Evolutionary conservation across 2,797 vertebrate species (phyloP).

Genomic region (Anniella stebbinsi): DNA sequence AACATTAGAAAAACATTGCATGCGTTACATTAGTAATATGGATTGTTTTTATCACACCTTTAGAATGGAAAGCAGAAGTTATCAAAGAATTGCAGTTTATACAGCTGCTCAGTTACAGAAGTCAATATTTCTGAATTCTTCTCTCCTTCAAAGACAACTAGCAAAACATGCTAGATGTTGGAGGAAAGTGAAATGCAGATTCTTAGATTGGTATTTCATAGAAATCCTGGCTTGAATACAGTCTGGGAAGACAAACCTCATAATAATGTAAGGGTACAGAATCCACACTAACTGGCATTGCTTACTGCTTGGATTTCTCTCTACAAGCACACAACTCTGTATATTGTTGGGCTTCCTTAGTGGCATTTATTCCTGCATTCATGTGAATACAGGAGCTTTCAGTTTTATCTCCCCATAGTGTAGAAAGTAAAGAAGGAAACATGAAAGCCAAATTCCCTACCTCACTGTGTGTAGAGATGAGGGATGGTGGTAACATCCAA

Average conservation of each 20-base stretch:
- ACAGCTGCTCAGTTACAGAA: slow-evolving; percentile 18
- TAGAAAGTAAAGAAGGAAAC: too few relatives aligned
- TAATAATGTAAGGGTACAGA: slow-evolving; percentile 22
- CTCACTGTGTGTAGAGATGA: too few relatives aligned
- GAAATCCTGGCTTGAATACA: slow-evolving; percentile 2
- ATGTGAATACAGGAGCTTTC: too few relatives aligned
- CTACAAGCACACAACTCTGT: background rate
- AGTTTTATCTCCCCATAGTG: too few relatives aligned
- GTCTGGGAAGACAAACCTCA: slow-evolving; percentile 45
- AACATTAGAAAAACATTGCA: slow-evolving; percentile 27
- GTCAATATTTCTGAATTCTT: slow-evolving; percentile 35
- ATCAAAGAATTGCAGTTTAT: background rate
- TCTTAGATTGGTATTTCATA: background rate
- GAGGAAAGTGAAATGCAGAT: background rate
- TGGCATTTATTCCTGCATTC: background rate
- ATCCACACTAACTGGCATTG: slow-evolving; percentile 25
- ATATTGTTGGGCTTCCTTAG: background rate
- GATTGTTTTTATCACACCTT: slow-evolving; percentile 11
- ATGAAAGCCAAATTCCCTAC: too few relatives aligned
- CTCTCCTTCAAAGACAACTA: background rate
- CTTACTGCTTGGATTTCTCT: background rate
- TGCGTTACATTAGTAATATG: background rate
- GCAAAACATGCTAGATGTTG: background rate
- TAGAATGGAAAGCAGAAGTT: slow-evolving; percentile 23
- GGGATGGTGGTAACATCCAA: too few relatives aligned